Conservation (phyloP, 2,113 vertebrate genomes). For the Leuciscus idus region DNA sequence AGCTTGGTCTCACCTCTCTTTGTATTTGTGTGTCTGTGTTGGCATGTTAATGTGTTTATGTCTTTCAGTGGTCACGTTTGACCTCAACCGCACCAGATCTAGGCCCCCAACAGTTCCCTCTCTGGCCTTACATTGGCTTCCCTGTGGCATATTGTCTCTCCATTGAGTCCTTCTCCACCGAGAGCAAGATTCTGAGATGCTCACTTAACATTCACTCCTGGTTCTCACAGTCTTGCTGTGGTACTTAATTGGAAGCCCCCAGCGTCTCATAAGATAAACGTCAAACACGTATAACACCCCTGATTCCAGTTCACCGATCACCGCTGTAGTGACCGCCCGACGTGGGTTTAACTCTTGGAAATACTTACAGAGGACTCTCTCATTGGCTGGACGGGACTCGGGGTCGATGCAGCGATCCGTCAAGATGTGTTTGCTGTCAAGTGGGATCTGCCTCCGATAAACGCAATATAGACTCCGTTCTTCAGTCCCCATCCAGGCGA, state of each 20-base stretch:
- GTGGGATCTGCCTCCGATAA: slow-evolving; percentile 77
- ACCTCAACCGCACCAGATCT: slow-evolving; percentile 52
- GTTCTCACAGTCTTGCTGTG: slow-evolving; percentile 87
- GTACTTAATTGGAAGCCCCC: slow-evolving; percentile 86
- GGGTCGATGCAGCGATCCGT: slow-evolving; percentile 81
- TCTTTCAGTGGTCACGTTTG: slow-evolving; percentile 54
- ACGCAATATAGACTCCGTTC: slow-evolving; percentile 88
- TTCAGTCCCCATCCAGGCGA: slow-evolving; percentile 90
- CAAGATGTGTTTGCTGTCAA: slow-evolving; percentile 37
- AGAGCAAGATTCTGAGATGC: slow-evolving; percentile 61
- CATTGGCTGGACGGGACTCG: slow-evolving; percentile 79
- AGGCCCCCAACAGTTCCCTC: slow-evolving; percentile 64
- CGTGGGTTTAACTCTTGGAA: slow-evolving; percentile 85
- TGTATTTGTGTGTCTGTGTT: slow-evolving; percentile 28
- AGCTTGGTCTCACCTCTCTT: slow-evolving; percentile 58
- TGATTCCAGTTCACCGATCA: slow-evolving; percentile 80
- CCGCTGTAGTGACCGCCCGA: slow-evolving; percentile 85
- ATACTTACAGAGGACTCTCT: slow-evolving; percentile 89
- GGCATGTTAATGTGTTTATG: slow-evolving; percentile 18
- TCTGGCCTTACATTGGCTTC: slow-evolving; percentile 63
- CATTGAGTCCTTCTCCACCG: slow-evolving; percentile 64
- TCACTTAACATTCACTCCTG: slow-evolving; percentile 84
- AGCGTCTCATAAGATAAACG: slow-evolving; percentile 87
- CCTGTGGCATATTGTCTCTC: slow-evolving; percentile 52
- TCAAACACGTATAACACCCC: slow-evolving; percentile 85